Base-by-base conservation (phyloP, 2,888 invertebrate genomes). In the Ennomos quercinarius region DNA sequence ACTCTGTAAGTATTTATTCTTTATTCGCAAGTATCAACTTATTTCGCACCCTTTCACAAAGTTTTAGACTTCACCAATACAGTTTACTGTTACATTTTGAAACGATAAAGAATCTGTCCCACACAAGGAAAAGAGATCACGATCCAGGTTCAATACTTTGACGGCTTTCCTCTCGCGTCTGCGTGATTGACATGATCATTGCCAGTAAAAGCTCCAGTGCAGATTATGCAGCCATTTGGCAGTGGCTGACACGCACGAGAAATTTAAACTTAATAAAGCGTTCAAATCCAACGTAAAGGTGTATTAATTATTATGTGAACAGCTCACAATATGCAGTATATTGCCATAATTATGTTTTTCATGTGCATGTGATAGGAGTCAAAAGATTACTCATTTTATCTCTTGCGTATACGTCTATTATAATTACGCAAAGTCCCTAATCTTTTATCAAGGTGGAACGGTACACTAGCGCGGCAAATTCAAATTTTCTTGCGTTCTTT, bases 71-170 rank as follows among this genome's bases (percentile, higher is more conserved):
- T 27, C 27, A 27, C 17, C 27, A 27, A 27, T 27, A 6, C 27
- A 5, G 3, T 27, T 27, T 27, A 27, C 27, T 6, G 27, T 27
- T 27, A 27, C 27, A 27, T 27, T 27, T 27, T 27, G 5, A 27
- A 6, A 3, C 27, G 27, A 6, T 27, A 27, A 27, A 27, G 27
- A 27, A 27, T 27, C 27, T 27, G 27, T 27, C 27, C 5, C 5
- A 6, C 17, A 64, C 71, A 69, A 59, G 72, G 77, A 70, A 80
- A 77, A 71, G 71, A 73, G 75, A 78, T 68, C 76, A 74, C 70
- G 64, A 72, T 67, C 73, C 72, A 73, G 72, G 72, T 64, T 72
- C 71, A 71, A 72, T 75, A 73, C 76, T 75, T 75, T 73, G 77
- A 72, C 71, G 66, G 66, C 63, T 67, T 63, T 66, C 68, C 55